Conservation (phyloP, 2,797 vertebrate genomes). For the Amphiprion clarkii region DNA sequence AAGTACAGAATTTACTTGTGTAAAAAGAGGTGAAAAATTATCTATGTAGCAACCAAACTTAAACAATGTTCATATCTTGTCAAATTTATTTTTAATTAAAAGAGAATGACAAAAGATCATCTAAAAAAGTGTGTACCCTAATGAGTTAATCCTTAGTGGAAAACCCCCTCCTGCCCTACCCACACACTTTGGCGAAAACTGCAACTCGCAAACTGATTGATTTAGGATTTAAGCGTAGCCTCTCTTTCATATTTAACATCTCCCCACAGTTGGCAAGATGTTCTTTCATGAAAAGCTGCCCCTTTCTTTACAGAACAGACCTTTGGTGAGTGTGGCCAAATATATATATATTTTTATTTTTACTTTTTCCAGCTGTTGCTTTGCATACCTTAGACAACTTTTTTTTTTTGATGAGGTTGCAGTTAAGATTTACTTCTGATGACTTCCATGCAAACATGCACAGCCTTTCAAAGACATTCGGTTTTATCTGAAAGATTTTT, state of each 20-base stretch:
- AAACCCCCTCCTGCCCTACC: not conserved
- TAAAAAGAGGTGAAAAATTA: too few relatives aligned
- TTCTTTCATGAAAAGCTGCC: not conserved
- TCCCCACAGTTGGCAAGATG: conserved; percentile 3
- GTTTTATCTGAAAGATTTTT: conserved; percentile 11
- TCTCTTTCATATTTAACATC: conserved; percentile 1
- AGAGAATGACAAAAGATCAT: too few relatives aligned
- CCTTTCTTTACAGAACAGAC: not conserved
- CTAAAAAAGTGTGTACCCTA: not conserved
- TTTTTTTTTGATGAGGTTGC: not conserved
- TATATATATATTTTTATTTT: too few relatives aligned
- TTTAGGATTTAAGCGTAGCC: conserved; percentile 4
- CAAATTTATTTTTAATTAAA: too few relatives aligned
- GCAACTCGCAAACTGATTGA: not conserved
- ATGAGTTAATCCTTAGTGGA: not conserved
- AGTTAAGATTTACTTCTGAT: not conserved
- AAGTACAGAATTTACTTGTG: not conserved
- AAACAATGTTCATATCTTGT: too few relatives aligned
- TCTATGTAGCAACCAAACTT: too few relatives aligned
- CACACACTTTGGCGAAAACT: not conserved
- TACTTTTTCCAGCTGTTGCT: not conserved
- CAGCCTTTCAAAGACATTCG: not conserved
- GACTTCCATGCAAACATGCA: not conserved
- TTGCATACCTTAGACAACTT: not conserved
- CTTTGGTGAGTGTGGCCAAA: not conserved